Evolutionary conservation across 2,888 invertebrate genomes (phyloP).

Genomic region (Adela reaumurella): DNA sequence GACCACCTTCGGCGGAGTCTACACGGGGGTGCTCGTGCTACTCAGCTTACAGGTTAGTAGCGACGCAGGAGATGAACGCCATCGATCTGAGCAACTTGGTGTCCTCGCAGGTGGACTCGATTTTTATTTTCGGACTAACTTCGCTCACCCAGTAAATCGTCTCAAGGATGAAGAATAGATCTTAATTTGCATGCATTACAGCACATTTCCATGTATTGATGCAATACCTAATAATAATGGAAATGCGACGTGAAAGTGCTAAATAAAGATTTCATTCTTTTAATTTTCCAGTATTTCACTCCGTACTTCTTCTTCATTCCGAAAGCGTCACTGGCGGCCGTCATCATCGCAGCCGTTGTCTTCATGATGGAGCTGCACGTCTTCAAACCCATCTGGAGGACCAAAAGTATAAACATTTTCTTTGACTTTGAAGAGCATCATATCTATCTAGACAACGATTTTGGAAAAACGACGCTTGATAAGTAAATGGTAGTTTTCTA

Average conservation of each 20-base stretch:
- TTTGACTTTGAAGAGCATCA: no score
- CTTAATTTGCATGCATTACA: no score
- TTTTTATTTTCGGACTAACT: no score
- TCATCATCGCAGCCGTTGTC: constrained; percentile 83
- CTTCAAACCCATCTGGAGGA: constrained; percentile 75
- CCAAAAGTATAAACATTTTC: constrained; percentile 60
- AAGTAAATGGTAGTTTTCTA: no score
- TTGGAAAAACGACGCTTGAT: no score
- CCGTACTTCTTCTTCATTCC: constrained; percentile 81
- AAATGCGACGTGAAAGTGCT: no score
- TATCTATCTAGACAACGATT: no score
- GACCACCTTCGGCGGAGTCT: constrained; percentile 82
- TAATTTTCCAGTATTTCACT: constrained; percentile 67
- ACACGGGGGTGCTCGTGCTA: constrained; percentile 63
- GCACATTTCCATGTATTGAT: no score
- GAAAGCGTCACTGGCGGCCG: constrained; percentile 73
- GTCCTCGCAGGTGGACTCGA: constrained; percentile 84
- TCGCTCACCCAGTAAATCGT: no score
- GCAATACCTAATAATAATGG: no score
- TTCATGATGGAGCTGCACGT: constrained; percentile 82
- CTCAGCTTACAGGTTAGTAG: constrained; percentile 41
- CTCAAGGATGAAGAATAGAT: no score
- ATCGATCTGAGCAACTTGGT: constrained; percentile 82
- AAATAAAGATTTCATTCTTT: no score
- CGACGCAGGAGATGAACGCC: constrained; percentile 80